Percentiles rank a stretch among this genome's conserved stretches.
Conservation (phyloP, 2,113 vertebrate genomes). For the Pluvialis apricaria region DNA sequence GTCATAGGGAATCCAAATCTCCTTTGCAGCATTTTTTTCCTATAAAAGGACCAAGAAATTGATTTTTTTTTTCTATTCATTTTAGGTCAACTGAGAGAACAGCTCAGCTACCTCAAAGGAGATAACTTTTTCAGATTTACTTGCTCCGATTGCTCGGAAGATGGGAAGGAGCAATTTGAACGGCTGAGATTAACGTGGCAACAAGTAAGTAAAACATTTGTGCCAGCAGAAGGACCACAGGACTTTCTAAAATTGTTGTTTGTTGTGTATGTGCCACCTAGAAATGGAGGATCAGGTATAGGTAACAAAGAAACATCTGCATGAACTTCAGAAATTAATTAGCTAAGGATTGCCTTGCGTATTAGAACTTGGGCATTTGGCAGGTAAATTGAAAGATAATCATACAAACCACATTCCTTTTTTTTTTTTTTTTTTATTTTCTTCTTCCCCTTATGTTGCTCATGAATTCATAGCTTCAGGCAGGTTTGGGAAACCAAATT, state of each 20-base stretch:
- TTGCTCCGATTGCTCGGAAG: slow-evolving; percentile 88
- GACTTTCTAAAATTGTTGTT: neutral
- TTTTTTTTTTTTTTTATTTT: neutral
- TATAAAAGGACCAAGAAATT: neutral
- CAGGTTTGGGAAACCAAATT: neutral
- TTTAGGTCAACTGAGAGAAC: slow-evolving; percentile 87
- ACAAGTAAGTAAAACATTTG: slow-evolving; percentile 73
- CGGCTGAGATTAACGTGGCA: slow-evolving; percentile 96
- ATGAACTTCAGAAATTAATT: neutral
- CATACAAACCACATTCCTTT: neutral
- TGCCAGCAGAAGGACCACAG: neutral
- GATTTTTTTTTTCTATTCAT: slow-evolving; percentile 23
- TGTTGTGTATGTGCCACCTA: neutral
- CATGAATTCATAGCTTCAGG: neutral
- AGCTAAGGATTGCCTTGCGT: neutral
- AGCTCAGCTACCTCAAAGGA: slow-evolving; percentile 96
- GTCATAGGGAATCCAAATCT: neutral
- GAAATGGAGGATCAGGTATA: neutral
- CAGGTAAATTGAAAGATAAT: neutral
- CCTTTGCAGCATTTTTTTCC: neutral
- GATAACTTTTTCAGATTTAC: slow-evolving; percentile 97
- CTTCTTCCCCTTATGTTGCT: neutral
- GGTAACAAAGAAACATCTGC: neutral
- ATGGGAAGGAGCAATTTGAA: slow-evolving; percentile 92
- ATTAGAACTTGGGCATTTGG: neutral